Conservation (phyloP, 2,113 vertebrate species). For the Rhea americana region DNA sequence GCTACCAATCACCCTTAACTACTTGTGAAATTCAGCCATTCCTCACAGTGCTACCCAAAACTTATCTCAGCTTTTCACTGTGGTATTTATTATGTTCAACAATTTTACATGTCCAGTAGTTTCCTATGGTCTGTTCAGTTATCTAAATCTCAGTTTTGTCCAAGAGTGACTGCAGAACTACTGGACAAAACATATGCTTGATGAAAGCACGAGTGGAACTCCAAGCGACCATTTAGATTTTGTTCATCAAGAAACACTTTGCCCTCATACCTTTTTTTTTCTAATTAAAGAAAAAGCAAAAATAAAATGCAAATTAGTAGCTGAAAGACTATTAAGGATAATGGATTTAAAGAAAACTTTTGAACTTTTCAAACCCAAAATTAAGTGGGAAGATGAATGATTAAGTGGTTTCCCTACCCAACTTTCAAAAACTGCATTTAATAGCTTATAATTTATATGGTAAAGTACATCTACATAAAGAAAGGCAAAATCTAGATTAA, state of each 20-base stretch:
- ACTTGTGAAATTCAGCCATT: neutral
- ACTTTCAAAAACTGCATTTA: neutral
- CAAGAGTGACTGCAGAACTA: neutral
- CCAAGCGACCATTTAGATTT: neutral
- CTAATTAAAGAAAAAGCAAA: neutral
- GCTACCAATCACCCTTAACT: neutral
- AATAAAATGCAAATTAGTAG: neutral
- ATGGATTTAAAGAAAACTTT: neutral
- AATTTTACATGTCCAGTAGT: neutral
- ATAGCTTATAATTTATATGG: neutral
- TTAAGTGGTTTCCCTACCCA: neutral
- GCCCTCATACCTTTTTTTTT: neutral
- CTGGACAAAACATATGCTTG: neutral
- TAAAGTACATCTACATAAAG: neutral
- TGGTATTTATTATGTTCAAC: neutral
- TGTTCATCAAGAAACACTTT: neutral
- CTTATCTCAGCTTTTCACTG: neutral
- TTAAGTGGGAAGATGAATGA: neutral
- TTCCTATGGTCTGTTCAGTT: neutral
- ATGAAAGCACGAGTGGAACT: neutral
- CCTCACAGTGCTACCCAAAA: neutral
- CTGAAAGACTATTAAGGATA: neutral
- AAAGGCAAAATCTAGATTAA: neutral
- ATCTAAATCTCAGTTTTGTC: neutral
- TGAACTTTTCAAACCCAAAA: neutral